Evolutionary conservation across 2,113 vertebrate species (phyloP).

Genomic region (Anguilla japonica): DNA sequence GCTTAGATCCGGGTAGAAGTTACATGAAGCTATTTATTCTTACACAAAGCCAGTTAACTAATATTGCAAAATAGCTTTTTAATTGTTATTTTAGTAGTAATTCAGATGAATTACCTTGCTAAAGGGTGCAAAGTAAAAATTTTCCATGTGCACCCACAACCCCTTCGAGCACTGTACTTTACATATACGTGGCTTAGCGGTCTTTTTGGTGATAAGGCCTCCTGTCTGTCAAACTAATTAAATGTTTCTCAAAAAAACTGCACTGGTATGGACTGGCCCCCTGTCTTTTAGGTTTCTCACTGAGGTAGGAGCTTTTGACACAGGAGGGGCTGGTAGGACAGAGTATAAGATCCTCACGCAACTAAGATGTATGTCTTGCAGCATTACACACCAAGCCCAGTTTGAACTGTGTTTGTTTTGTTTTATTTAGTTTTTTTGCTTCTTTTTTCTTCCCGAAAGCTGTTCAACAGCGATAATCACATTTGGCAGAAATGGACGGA

Average conservation of each 20-base stretch:
- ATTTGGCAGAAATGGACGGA: conserved; percentile 54
- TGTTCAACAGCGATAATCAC: conserved; percentile 24
- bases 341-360: conserved; percentile 36
- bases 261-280: conserved; percentile 37
- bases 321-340: conserved; percentile 33
- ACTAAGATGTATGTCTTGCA: not conserved
- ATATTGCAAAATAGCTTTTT: too few species aligned
- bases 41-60: too few species aligned
- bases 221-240: conserved; percentile 62
- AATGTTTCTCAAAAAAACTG: conserved; percentile 47
- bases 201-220: conserved; percentile 59
- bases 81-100: too few species aligned
- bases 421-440: conserved; percentile 34
- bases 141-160: too few species aligned
- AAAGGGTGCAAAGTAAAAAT: too few species aligned
- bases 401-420: conserved; percentile 2
- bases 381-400: conserved; percentile 12
- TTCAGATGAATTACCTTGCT: too few species aligned
- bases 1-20: too few species aligned
- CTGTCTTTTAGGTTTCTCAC: conserved; percentile 40
- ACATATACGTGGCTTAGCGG: too few species aligned
- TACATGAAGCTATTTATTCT: too few species aligned
- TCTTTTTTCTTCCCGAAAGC: conserved; percentile 27
- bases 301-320: conserved; percentile 53
- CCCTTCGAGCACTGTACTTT: too few species aligned